Evolutionary conservation across 2,113 vertebrate genomes (phyloP).

Genomic region (Etheostoma cragini): DNA sequence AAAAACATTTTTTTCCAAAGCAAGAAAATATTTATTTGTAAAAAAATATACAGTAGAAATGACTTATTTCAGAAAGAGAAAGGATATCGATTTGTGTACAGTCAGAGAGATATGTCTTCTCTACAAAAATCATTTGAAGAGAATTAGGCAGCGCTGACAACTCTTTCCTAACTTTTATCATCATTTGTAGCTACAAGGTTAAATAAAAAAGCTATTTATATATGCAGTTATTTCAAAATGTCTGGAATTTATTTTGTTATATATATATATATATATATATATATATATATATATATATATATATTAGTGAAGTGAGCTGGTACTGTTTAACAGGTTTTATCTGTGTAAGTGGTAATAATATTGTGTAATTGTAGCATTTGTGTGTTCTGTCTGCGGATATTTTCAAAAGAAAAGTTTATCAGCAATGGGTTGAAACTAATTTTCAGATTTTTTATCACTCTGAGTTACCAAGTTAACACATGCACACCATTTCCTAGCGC

Average conservation of each 20-base stretch:
- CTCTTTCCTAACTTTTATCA: neutral
- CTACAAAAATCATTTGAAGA: neutral
- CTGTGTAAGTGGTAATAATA: neutral
- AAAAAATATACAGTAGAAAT: slow-evolving; percentile 37
- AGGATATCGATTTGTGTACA: neutral
- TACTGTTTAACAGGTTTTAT: neutral
- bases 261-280: neutral
- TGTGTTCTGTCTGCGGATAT: neutral
- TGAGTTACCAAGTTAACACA: neutral
- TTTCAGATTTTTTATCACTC: neutral
- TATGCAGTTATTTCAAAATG: neutral
- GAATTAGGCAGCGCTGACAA: neutral
- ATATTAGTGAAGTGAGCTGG: neutral
- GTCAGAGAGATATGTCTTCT: neutral
- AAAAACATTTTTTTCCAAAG: neutral
- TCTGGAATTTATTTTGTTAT: too few species aligned
- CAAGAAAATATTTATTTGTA: slow-evolving; percentile 41
- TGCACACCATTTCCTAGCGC: neutral
- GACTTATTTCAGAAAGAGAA: slow-evolving; percentile 19
- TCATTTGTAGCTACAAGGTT: neutral
- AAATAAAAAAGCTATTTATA: neutral
- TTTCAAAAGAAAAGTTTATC: neutral
- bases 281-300: neutral
- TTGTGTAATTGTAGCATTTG: neutral
- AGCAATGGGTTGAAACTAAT: neutral